A percentile compares a stretch with the other conserved stretches of the same genome.
Evolutionary conservation across 2,888 invertebrate species (phyloP).

Genomic region (Gymnoscelis rufifasciata): DNA sequence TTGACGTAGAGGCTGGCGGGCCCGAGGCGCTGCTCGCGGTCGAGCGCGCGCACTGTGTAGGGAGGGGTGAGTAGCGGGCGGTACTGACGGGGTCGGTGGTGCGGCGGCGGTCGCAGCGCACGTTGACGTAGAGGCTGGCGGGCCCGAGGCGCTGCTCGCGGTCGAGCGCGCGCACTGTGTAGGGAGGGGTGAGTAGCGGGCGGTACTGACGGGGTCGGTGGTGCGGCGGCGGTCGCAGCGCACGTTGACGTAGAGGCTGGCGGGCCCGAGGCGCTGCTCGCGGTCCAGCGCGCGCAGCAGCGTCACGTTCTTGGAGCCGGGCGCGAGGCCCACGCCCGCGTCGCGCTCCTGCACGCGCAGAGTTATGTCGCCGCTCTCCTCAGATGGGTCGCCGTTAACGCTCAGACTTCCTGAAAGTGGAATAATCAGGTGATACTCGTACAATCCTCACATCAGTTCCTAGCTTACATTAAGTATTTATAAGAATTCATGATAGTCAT

Average conservation of each 20-base stretch:
- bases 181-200: too few species aligned
- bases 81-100: slow-evolving; percentile 85
- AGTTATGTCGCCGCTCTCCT: slow-evolving; percentile 85
- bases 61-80: too few species aligned
- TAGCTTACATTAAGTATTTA: too few species aligned
- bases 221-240: slow-evolving; percentile 90
- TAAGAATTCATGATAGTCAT: too few species aligned
- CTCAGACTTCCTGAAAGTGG: slow-evolving; percentile 84
- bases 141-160: slow-evolving; percentile 91
- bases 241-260: slow-evolving; percentile 91
- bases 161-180: slow-evolving; percentile 87
- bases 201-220: slow-evolving; percentile 82
- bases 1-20: too few species aligned
- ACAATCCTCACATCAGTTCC: too few species aligned
- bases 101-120: slow-evolving; percentile 89
- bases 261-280: slow-evolving; percentile 89
- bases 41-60: too few species aligned
- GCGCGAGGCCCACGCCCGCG: slow-evolving; percentile 87
- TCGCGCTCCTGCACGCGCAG: slow-evolving; percentile 88
- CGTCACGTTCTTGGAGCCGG: slow-evolving; percentile 89
- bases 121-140: slow-evolving; percentile 90
- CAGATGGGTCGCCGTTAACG: slow-evolving; percentile 89
- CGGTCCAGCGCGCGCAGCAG: slow-evolving; percentile 89
- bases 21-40: too few species aligned
- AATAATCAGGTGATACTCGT: too few species aligned